phyloP scores from a whole-genome alignment of 2,888 invertebrate genomes.

The Phania funesta region DNA sequence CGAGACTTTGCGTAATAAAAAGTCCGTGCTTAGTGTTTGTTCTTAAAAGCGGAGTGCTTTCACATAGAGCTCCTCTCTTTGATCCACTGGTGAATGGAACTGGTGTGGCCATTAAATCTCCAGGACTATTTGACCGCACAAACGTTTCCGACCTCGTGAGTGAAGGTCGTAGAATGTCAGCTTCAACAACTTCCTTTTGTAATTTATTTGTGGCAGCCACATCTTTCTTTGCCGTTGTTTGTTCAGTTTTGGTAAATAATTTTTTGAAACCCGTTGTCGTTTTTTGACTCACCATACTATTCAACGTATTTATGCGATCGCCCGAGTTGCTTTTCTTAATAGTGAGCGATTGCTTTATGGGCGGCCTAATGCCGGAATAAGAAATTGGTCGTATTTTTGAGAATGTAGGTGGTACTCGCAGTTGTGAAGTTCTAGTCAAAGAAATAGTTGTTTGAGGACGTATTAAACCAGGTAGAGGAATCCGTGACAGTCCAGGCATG shows the following conservation, averaged over 20 bases:
- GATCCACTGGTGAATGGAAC: slow-evolving; percentile 29
- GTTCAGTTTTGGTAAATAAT: slow-evolving; percentile 73
- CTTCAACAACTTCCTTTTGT: slow-evolving; percentile 50
- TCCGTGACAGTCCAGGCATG: slow-evolving; percentile 74
- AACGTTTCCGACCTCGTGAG: slow-evolving; percentile 79
- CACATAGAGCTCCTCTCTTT: slow-evolving; percentile 52
- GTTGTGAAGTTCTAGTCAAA: slow-evolving; percentile 61
- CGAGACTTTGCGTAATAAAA: slow-evolving; percentile 69
- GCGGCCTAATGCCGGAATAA: slow-evolving; percentile 69
- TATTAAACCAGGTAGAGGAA: slow-evolving; percentile 76
- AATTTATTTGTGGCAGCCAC: background rate
- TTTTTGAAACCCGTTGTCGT: slow-evolving; percentile 76
- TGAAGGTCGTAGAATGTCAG: slow-evolving; percentile 67
- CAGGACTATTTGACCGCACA: slow-evolving; percentile 74
- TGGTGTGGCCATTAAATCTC: slow-evolving; percentile 67
- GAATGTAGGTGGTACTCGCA: slow-evolving; percentile 54
- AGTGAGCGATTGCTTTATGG: slow-evolving; percentile 24
- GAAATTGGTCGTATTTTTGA: slow-evolving; percentile 70
- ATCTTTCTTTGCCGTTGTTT: slow-evolving; percentile 46
- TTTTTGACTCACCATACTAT: slow-evolving; percentile 75
- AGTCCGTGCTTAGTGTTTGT: slow-evolving; percentile 49
- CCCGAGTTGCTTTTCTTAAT: slow-evolving; percentile 71
- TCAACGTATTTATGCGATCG: slow-evolving; percentile 72
- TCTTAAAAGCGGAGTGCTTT: slow-evolving; percentile 66
- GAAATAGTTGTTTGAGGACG: slow-evolving; percentile 59